Percentiles rank a stretch among this genome's conserved stretches.
Evolutionary conservation across 2,888 invertebrate genomes (phyloP).

Genomic region (Salticus scenicus): DNA sequence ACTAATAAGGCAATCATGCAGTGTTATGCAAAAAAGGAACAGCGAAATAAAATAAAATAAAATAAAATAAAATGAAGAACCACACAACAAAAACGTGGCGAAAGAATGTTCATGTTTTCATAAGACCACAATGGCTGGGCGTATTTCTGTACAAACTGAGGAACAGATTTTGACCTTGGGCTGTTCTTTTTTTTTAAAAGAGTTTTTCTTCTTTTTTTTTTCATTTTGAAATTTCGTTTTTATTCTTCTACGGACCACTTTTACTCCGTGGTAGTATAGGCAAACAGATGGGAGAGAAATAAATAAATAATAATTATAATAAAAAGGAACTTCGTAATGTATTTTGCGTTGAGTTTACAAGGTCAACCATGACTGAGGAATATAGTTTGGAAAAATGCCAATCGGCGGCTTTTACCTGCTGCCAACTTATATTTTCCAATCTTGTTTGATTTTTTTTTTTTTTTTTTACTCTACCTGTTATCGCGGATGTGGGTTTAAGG

Average conservation of each 20-base stretch:
- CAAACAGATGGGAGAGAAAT: constrained; percentile 17
- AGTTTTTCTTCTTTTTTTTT: constrained; percentile 27
- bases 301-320: background rate
- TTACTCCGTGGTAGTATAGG: constrained; percentile 14
- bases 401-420: constrained; percentile 19
- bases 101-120: constrained; percentile 55
- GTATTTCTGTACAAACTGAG: constrained; percentile 51
- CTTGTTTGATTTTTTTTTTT: background rate
- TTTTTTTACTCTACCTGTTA: background rate
- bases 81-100: background rate
- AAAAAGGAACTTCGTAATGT: background rate
- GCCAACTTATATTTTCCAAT: background rate
- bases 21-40: background rate
- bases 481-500: constrained; percentile 52
- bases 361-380: constrained; percentile 49
- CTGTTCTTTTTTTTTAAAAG: constrained; percentile 29
- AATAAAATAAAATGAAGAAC: background rate
- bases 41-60: background rate
- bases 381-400: constrained; percentile 43
- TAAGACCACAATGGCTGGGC: constrained; percentile 50
- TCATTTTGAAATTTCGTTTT: background rate
- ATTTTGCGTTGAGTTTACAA: constrained; percentile 39
- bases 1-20: constrained; percentile 60
- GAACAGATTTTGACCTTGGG: constrained; percentile 49
- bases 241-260: constrained; percentile 41